Evolutionary conservation across 2,113 vertebrate genomes (phyloP).

Genomic region (Myiagra hebetior): DNA sequence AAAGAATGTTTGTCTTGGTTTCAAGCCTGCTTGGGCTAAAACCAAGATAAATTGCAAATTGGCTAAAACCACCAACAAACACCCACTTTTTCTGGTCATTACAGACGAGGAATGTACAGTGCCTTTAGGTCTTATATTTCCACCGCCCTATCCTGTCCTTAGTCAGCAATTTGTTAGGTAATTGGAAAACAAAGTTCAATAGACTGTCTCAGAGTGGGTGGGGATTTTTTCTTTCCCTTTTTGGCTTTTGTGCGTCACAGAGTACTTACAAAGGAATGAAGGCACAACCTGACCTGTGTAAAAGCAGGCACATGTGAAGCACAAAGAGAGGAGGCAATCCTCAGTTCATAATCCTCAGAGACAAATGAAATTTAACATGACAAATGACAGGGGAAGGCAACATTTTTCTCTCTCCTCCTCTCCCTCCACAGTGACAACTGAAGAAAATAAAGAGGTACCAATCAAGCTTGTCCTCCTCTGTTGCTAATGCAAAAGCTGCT

Average conservation of each 20-base stretch:
- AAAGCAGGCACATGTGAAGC: background rate
- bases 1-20: slow-evolving; percentile 77
- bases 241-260: slow-evolving; percentile 42
- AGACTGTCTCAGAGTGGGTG: slow-evolving; percentile 38
- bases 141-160: slow-evolving; percentile 46
- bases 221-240: slow-evolving; percentile 51
- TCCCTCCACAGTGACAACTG: accelerated
- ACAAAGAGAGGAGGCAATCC: background rate
- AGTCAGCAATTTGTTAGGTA: slow-evolving; percentile 66
- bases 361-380: background rate
- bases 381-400: background rate
- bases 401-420: background rate
- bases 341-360: background rate
- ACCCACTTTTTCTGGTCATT: slow-evolving; percentile 20
- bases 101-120: slow-evolving; percentile 35
- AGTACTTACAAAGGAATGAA: background rate
- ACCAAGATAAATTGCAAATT: slow-evolving; percentile 72
- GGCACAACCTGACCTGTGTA: background rate
- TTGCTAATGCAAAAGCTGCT: background rate
- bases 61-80: slow-evolving; percentile 45
- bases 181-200: slow-evolving; percentile 61
- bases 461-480: background rate
- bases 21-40: slow-evolving; percentile 71
- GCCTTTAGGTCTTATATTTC: slow-evolving; percentile 13
- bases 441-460: background rate